These are phyloP conservation scores for Anoplopoma fimbria DNA, from an alignment of 2,113 vertebrate species.

Conservation along the genomic window DNA sequence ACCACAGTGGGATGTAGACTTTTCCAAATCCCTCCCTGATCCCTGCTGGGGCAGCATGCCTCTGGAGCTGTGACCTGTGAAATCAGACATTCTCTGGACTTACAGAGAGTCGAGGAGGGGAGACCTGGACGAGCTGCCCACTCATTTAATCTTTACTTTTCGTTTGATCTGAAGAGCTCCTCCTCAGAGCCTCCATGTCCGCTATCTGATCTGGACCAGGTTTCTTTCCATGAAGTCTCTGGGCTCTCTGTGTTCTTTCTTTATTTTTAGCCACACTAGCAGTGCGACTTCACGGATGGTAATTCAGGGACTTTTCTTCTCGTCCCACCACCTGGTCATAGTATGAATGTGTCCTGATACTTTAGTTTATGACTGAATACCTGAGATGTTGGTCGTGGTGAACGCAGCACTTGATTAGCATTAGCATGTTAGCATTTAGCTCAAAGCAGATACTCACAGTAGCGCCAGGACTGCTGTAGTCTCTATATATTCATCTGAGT, in stretches of 20 bases:
- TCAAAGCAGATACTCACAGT: not conserved
- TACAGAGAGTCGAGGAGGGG: conserved; percentile 39
- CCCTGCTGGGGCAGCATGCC: conserved; percentile 76
- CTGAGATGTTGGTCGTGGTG: not conserved
- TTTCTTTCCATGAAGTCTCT: not conserved
- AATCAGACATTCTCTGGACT: conserved; percentile 76
- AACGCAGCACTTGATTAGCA: not conserved
- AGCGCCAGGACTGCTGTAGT: not conserved
- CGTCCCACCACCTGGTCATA: not conserved
- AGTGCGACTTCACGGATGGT: no score
- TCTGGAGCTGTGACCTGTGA: conserved; percentile 81
- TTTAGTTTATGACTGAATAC: not conserved
- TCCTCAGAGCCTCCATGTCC: conserved; percentile 13
- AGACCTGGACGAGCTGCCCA: no score
- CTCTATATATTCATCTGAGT: no score
- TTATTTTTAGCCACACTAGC: not conserved
- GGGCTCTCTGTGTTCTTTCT: not conserved
- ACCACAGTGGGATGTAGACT: conserved; percentile 70
- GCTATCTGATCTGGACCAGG: conserved; percentile 4
- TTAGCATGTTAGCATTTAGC: not conserved
- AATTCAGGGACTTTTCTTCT: no score
- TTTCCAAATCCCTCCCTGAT: conserved; percentile 82
- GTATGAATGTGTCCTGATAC: not conserved
- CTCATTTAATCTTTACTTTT: not conserved
- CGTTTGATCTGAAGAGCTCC: not conserved